Evolutionary conservation across 2,797 vertebrate genomes (phyloP), one percentile per base, ranked within the genome.

Genomic region (Eremophila alpestris): DNA sequence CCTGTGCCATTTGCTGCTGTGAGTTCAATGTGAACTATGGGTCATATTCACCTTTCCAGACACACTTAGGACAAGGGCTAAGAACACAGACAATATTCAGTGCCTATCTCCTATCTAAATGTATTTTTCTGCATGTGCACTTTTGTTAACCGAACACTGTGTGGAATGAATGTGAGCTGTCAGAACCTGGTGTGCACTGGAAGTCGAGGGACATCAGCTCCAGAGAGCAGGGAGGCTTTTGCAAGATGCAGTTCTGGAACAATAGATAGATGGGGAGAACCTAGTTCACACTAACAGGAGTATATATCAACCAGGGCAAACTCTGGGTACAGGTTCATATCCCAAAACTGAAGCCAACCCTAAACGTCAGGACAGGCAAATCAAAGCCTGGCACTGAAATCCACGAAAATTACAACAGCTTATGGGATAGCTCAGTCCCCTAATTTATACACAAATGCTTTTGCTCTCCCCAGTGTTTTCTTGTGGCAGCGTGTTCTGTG

Each of bases 101-200:
- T 97, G 96, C 96, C 95, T 97, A 82, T 90, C 93, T 87, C 87
- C 95, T 88, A 83, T 71, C 80, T 64, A 82, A 86, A 70, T 80
- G 77, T 96, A 54, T 89, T 88, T 84, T 93, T 96, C 92, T 96
- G 96, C 95, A 95, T 97, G 95, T 96, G 97, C 97, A 98, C 97
- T 97, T 98, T 97, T n/a, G 82, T 97, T 97, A 97, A 94, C 97
- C 89, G 70, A 97, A 90, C 93, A 96, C 95, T 97, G 95, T 96
- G 94, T 86, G 80, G 83, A 88, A 48, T 94, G 94, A 96, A 80
- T 95, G 91, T 88, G 91, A 94, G 80, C 87, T 96, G 85, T 87
- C 68, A 88, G 95, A 94, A 96, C 80, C 83, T 93, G 94, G 91
- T 74, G 85, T 67, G 89, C 87, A 94, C 89, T 95, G 95, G 89